These are phyloP conservation scores for Schizopygopsis pylzovi DNA, from an alignment of 2,797 vertebrate species.

Conservation along the genomic window DNA sequence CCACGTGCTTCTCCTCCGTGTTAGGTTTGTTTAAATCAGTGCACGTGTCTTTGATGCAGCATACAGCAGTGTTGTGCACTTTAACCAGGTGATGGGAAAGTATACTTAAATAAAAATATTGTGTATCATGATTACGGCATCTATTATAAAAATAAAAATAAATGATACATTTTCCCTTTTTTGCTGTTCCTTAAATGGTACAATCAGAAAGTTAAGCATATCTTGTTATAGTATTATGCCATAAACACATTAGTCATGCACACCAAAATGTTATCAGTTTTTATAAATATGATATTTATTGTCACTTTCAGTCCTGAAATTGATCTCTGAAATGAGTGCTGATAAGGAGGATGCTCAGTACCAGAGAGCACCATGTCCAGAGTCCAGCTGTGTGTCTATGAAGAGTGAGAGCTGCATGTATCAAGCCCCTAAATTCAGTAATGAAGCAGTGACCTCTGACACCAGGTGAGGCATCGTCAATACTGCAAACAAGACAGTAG, in stretches of 20 bases:
- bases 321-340: neutral
- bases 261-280: neutral
- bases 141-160: too few relatives aligned
- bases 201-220: too few relatives aligned
- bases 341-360: neutral
- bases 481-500: neutral
- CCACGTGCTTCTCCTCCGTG: too few relatives aligned
- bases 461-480: neutral
- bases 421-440: neutral
- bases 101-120: too few relatives aligned
- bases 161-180: too few relatives aligned
- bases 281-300: neutral
- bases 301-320: neutral
- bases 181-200: too few relatives aligned
- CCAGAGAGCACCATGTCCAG: neutral
- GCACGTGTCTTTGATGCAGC: too few relatives aligned
- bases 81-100: too few relatives aligned
- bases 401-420: neutral
- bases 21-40: too few relatives aligned
- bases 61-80: too few relatives aligned
- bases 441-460: neutral
- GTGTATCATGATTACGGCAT: too few relatives aligned
- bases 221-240: neutral
- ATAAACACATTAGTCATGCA: neutral
- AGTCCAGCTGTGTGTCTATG: neutral